Base-by-base conservation (phyloP, 92 coral and sea anemone species). In the Epizoanthus fatuus region DNA sequence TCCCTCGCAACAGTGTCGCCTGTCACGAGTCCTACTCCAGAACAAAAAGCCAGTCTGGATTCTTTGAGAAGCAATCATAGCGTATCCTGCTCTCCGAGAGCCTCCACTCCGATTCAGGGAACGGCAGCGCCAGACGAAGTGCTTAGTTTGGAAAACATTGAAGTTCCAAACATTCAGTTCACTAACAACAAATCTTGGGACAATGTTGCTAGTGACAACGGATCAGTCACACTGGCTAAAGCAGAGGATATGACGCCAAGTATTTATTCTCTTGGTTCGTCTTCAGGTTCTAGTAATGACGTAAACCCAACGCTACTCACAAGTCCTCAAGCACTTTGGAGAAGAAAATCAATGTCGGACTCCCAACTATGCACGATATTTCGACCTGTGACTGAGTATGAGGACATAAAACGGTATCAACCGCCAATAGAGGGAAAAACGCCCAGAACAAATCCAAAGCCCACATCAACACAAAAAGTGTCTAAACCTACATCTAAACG, bases 271-370 rank as follows among this genome's bases (percentile, higher is more conserved):
- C 76, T n/a, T 19, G 75, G 54, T 44, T 16, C 56, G 17, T 70
- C 76, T 4, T 44, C 76, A 71, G 52, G 17, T 42, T 71, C 76
- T 17, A 68, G 39, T 68, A 37, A 68, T 42, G 73, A 7, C 17
- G 16, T 17, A 45, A 22, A 47, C 3, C 42, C 76, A 5, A 42
- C 1, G 6, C 38, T 71, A 40, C 13, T 9, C 10, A 37, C 51
- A 9, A 4, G n/a, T 8, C 7, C 38, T 4, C 56, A 22, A 5
- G 19, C 57, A 19, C 76, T 71, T 71, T 71, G 76, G 76, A 53
- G 76, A 40, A 69, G 74, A 40, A 69, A 37, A 15, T 69, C 74
- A 2, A 69, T 69, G 45, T 69, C 74, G 74, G 74, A 69, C 55
- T 69, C 74, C 12, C 74, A 42, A 38, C 74, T 69, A 3, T 35